phyloP scores from a whole-genome alignment of 2,113 vertebrate genomes.

The Orientallactaga bullata region DNA sequence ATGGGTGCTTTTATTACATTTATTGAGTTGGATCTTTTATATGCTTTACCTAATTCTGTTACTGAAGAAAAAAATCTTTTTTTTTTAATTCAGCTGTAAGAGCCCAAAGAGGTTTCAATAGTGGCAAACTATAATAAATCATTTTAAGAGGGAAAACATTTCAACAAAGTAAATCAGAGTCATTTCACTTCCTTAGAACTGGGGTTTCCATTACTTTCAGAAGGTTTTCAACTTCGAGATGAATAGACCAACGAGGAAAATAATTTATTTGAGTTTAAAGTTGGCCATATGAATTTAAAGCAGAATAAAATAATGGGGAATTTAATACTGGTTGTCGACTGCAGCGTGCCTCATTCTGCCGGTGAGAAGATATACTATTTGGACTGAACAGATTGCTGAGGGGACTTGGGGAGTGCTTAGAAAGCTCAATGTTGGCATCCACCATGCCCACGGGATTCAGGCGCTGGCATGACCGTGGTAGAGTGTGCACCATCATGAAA shows the following conservation, averaged over 20 bases:
- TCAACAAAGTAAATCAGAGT: conserved; percentile 76
- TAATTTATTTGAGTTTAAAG: conserved; percentile 78
- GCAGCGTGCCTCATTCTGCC: background rate
- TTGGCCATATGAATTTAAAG: conserved; percentile 62
- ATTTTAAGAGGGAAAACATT: conserved; percentile 80
- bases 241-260: conserved; percentile 76
- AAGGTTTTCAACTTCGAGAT: conserved; percentile 80
- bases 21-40: conserved; percentile 56
- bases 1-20: conserved; percentile 54
- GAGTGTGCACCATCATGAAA: fast-evolving
- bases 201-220: conserved; percentile 80
- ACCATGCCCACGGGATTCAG: fast-evolving
- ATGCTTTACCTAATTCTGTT: conserved; percentile 62
- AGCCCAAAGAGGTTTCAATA: conserved; percentile 68
- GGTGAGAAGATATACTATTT: background rate
- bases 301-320: conserved; percentile 68
- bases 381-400: background rate
- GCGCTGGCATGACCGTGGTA: background rate
- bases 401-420: background rate
- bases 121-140: conserved; percentile 69
- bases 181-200: conserved; percentile 72
- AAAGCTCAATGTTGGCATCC: background rate
- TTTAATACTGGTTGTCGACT: background rate
- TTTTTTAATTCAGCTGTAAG: conserved; percentile 56
- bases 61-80: conserved; percentile 46